A percentile compares a stretch with the other conserved stretches of the same genome.
These are phyloP conservation scores for Lagorchestes hirsutus DNA, from an alignment of 2,797 vertebrate species.

Conservation along the genomic window DNA sequence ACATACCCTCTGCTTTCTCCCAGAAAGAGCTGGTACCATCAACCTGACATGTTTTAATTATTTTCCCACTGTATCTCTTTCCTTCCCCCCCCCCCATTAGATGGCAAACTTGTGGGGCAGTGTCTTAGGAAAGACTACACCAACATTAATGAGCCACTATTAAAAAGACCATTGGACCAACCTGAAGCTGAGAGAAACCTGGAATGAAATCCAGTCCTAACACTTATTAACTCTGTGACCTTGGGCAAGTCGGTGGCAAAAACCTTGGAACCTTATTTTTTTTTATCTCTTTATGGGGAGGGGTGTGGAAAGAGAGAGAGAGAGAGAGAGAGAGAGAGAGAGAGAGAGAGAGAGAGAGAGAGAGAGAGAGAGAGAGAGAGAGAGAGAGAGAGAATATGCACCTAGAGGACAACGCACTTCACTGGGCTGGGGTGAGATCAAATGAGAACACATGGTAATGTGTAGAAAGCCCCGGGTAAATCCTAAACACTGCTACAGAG, in stretches of 20 bases:
- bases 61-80: neutral
- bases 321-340: no score
- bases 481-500: no score
- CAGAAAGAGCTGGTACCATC: neutral
- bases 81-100: neutral
- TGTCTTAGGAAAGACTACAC: neutral
- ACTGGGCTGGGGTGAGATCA: neutral
- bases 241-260: neutral
- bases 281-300: neutral
- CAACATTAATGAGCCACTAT: no score
- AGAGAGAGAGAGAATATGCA: no score
- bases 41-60: neutral
- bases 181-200: neutral
- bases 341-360: no score
- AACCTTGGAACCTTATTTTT: neutral
- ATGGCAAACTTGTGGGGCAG: neutral
- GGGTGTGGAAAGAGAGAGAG: no score
- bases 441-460: neutral
- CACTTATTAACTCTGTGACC: neutral
- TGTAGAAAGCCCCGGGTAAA: neutral
- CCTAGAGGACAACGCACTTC: neutral
- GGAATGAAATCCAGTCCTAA: neutral
- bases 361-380: no score
- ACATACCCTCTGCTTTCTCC: neutral
- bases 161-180: neutral